Conservation (phyloP, 2,797 vertebrate species). For the Syngnathus rostellatus region DNA sequence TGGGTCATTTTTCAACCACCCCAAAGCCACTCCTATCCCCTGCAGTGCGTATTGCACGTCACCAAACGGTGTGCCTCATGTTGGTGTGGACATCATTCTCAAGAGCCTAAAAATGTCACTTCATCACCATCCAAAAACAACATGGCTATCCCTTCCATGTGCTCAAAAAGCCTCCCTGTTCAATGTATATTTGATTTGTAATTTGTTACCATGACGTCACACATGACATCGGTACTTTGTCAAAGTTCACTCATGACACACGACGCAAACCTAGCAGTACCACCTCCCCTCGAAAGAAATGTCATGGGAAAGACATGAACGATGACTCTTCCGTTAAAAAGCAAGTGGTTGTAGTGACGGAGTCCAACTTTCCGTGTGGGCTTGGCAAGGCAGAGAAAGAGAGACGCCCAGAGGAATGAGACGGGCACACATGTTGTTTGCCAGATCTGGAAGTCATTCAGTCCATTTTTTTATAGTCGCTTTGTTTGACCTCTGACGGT, state of each 20-base stretch:
- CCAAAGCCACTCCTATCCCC: not conserved
- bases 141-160: not conserved
- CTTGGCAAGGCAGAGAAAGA: slow-evolving; percentile 14
- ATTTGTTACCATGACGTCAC: not conserved
- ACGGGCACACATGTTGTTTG: slow-evolving; percentile 26
- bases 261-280: not conserved
- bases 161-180: not conserved
- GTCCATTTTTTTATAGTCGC: not conserved
- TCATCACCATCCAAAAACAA: not conserved
- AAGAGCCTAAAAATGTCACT: not conserved
- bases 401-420: slow-evolving; percentile 19
- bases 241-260: slow-evolving; percentile 6
- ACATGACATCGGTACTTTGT: not conserved
- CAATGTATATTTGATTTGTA: not conserved
- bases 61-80: not conserved
- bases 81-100: not conserved
- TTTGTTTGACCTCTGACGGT: not conserved
- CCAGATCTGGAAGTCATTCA: slow-evolving; percentile 49
- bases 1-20: not conserved
- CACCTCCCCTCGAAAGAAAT: slow-evolving; percentile 3
- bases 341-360: slow-evolving; percentile 12
- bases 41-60: not conserved
- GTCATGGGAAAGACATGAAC: slow-evolving; percentile 34
- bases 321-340: slow-evolving; percentile 12
- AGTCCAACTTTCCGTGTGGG: slow-evolving; percentile 47